These are phyloP conservation scores for Conger conger DNA, from an alignment of 2,113 vertebrate genomes.

Conservation along the genomic window DNA sequence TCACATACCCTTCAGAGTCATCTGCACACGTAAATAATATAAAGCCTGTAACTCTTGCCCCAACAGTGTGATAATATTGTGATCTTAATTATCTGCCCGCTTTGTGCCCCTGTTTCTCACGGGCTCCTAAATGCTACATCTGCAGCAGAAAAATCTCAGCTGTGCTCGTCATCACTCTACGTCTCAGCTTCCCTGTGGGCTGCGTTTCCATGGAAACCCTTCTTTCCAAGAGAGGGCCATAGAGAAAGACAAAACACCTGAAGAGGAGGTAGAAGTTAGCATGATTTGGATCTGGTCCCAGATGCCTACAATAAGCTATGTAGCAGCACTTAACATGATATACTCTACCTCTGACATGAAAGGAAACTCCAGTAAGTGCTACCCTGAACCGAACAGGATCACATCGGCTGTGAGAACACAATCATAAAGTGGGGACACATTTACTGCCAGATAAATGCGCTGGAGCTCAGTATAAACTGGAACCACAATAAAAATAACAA, in stretches of 20 bases:
- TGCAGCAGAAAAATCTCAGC: constrained; percentile 22
- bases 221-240: constrained; percentile 37
- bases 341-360: not conserved
- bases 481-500: not conserved
- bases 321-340: not conserved
- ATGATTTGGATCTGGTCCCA: constrained; percentile 27
- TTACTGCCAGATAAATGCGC: not conserved
- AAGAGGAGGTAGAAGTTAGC: constrained; percentile 37
- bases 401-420: not conserved
- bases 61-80: not conserved
- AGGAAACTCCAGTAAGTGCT: not conserved
- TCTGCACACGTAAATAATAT: not conserved
- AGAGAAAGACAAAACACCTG: constrained; percentile 38
- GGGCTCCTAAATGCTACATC: constrained; percentile 22
- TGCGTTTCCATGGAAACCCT: constrained; percentile 52
- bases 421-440: not conserved
- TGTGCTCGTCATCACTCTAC: constrained; percentile 30
- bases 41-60: not conserved
- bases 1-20: not conserved
- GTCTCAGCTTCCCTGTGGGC: constrained; percentile 42
- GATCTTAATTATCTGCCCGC: not conserved
- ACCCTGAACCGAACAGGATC: no score
- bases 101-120: not conserved
- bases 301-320: constrained; percentile 22
- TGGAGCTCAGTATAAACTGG: not conserved